Conservation (phyloP, 2,797 vertebrate species). For the Emydoidea blandingii region DNA sequence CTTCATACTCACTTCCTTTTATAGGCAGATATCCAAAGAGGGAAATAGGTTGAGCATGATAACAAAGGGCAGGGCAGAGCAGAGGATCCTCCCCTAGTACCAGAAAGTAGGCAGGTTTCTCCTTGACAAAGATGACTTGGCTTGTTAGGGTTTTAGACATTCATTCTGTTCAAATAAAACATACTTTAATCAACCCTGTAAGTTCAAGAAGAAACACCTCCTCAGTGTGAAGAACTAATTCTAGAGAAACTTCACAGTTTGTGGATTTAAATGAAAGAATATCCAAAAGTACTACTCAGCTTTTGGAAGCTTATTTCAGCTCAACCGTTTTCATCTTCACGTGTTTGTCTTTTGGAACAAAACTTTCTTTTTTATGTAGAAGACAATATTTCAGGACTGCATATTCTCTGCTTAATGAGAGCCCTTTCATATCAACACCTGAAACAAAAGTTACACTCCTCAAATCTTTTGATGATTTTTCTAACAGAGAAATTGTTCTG, state of each 20-base stretch:
- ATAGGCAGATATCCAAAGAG: not conserved
- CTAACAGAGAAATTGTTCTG: fast-evolving
- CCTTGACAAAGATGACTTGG: not conserved
- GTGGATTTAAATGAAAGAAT: constrained; percentile 25
- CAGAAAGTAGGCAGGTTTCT: constrained; percentile 17
- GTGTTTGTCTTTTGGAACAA: not conserved
- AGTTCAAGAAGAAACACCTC: constrained; percentile 12
- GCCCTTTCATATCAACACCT: not conserved
- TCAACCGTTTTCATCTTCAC: not conserved
- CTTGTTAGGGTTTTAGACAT: constrained; percentile 31
- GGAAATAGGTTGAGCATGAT: not conserved
- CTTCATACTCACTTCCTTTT: constrained; percentile 4
- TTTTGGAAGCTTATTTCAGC: constrained; percentile 6
- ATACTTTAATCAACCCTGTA: constrained; percentile 19
- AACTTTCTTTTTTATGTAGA: not conserved
- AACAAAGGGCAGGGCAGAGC: not conserved
- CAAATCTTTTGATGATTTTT: not conserved
- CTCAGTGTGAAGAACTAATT: constrained; percentile 6
- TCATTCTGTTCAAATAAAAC: constrained; percentile 49
- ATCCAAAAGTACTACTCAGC: not conserved
- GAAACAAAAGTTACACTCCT: not conserved
- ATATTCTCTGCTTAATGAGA: fast-evolving
- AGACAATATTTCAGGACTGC: fast-evolving
- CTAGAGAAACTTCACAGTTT: constrained; percentile 5
- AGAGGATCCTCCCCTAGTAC: not conserved